Conservation (phyloP, 2,888 invertebrate genomes). For the Hydraecia micacea region DNA sequence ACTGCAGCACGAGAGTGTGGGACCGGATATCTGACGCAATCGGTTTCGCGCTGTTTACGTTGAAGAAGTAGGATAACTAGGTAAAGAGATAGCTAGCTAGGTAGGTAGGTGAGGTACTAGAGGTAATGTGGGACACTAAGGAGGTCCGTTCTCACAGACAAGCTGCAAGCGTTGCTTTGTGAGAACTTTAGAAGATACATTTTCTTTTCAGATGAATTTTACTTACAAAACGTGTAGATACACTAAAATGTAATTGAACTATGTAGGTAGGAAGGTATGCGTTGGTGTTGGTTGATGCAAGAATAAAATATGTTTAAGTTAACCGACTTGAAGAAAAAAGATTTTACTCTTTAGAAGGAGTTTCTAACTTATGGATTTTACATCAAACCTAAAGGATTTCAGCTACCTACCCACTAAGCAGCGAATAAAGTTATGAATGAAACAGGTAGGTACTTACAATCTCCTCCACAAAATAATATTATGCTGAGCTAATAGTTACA, state of each 20-base stretch:
- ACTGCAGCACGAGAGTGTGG: slow-evolving; percentile 39
- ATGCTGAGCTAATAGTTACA: neutral
- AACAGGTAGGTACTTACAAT: neutral
- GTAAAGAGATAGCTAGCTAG: slow-evolving; percentile 15
- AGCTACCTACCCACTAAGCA: neutral
- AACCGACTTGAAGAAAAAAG: neutral
- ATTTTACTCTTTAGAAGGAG: too few species aligned
- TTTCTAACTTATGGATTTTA: neutral
- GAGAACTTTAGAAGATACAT: neutral
- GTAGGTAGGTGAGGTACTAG: neutral
- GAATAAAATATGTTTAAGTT: neutral
- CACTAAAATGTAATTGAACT: neutral
- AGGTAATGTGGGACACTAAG: slow-evolving; percentile 28
- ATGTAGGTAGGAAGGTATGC: neutral
- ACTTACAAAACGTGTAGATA: neutral
- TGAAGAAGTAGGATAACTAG: slow-evolving; percentile 25
- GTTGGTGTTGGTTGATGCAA: neutral
- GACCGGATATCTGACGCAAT: slow-evolving; percentile 44
- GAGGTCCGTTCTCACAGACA: slow-evolving; percentile 15
- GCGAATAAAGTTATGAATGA: neutral
- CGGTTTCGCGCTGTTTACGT: slow-evolving; percentile 44
- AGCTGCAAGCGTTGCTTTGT: neutral
- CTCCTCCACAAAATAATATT: neutral
- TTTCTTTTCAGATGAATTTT: neutral
- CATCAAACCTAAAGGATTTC: too few species aligned